Evolutionary conservation across 2,113 vertebrate species (phyloP).

Genomic region (Tachysurus vachellii): DNA sequence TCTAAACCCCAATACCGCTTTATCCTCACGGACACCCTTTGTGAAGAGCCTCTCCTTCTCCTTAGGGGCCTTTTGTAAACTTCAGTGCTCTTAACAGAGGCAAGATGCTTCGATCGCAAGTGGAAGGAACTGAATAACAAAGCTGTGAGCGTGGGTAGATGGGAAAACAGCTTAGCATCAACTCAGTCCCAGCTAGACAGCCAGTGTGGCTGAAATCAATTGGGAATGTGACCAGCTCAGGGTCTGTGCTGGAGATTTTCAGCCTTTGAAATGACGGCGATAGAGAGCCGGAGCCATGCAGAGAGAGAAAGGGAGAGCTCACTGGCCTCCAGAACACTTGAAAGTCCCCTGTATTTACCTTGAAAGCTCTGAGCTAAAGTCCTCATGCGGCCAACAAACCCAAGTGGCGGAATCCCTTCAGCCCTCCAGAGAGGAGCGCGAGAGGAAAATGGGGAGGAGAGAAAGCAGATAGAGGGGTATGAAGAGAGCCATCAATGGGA

Average conservation of each 20-base stretch:
- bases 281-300: constrained; percentile 45
- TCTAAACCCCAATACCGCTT: background rate
- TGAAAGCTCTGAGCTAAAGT: constrained; percentile 68
- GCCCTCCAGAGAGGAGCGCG: constrained; percentile 52
- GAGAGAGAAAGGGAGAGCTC: constrained; percentile 41
- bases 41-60: constrained; percentile 29
- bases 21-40: constrained; percentile 16
- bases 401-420: constrained; percentile 53
- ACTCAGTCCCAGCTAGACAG: constrained; percentile 46
- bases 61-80: constrained; percentile 43
- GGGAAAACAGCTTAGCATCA: constrained; percentile 25
- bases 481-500: constrained; percentile 68
- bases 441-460: background rate
- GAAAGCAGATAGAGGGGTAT: constrained; percentile 34
- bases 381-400: constrained; percentile 48
- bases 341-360: constrained; percentile 69
- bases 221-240: constrained; percentile 64
- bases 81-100: constrained; percentile 40
- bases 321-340: constrained; percentile 64
- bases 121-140: constrained; percentile 44
- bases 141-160: constrained; percentile 30
- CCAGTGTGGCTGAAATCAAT: constrained; percentile 68
- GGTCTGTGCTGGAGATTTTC: constrained; percentile 54
- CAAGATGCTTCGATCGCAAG: constrained; percentile 48
- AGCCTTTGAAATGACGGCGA: constrained; percentile 68